Base-by-base conservation (phyloP, 2,888 invertebrate species). In the Epinotia demarniana region DNA sequence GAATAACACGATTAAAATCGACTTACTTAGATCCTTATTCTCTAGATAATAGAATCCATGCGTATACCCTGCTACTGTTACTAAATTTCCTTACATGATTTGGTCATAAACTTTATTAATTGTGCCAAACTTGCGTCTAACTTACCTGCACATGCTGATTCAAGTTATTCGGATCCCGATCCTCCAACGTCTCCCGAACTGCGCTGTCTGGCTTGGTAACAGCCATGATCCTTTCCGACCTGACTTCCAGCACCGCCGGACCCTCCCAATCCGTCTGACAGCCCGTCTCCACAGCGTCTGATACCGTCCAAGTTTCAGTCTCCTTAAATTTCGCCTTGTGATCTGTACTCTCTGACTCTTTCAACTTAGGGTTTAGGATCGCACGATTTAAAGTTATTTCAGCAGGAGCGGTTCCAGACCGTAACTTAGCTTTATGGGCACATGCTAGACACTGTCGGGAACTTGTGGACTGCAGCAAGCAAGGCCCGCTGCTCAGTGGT, bases 61-160 rank as follows among this genome's bases (percentile, higher is more conserved):
- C 23, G 23, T 27, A 23, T 2, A 1, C 2, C n/a, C n/a, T n/a
- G n/a, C n/a, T n/a, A 23, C 23, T 23, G 23, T 27, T 27, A 3
- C 3, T 27, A 1, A 27, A 27, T 27, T 0, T 27, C 2, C 3
- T 27, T 27, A 27, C 23, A 27, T 27, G 23, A 3, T 27, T 27
- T 27, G 23, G 23, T 27, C 23, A 27, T 27, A 3, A 27, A 27
- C 23, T 27, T 27, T 27, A 27, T 27, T 1, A 46, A 46, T 46
- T 12, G 12, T 46, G 46, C 12, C 11, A 46, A 49, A 49, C 49
- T 49, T 13, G 16, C 3, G 3, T 16, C 12, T 27, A 72, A 43
- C 80, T 83, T 87, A 96, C 97, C 95, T 96, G 96, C 67, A 97
- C 91, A 86, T 97, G 96, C 76, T 95, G 95, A 83, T 96, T 97